Evolutionary conservation across 2,113 vertebrate genomes (phyloP).

Genomic region (Centrocercus urophasianus): DNA sequence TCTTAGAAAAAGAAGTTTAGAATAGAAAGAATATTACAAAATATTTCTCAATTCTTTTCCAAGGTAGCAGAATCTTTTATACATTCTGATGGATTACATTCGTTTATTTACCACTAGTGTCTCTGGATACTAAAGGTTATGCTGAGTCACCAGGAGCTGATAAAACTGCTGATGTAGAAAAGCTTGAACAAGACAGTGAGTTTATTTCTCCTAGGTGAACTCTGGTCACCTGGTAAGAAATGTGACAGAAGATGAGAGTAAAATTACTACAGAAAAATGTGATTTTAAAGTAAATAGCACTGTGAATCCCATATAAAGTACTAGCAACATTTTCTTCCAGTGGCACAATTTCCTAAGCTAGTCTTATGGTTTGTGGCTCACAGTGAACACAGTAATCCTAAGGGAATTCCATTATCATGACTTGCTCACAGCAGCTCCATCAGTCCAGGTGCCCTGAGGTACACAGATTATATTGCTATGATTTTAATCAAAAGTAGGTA

Average conservation of each 20-base stretch:
- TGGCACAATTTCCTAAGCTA: background rate
- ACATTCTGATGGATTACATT: background rate
- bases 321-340: background rate
- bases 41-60: background rate
- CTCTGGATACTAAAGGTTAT: background rate
- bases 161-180: background rate
- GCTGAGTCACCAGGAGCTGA: background rate
- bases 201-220: background rate
- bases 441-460: background rate
- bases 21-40: background rate
- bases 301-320: background rate
- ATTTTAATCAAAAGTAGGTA: background rate
- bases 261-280: background rate
- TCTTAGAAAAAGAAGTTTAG: background rate
- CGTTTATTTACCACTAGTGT: background rate
- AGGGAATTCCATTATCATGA: background rate
- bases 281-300: background rate
- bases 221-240: constrained; percentile 9
- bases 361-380: background rate
- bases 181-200: background rate
- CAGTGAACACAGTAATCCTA: background rate
- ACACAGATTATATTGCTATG: background rate
- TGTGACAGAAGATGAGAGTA: background rate
- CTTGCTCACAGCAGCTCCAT: background rate
- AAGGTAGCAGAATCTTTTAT: background rate